phyloP scores from a whole-genome alignment of 1,140 invertebrate species.

The Nephila pilipes region DNA sequence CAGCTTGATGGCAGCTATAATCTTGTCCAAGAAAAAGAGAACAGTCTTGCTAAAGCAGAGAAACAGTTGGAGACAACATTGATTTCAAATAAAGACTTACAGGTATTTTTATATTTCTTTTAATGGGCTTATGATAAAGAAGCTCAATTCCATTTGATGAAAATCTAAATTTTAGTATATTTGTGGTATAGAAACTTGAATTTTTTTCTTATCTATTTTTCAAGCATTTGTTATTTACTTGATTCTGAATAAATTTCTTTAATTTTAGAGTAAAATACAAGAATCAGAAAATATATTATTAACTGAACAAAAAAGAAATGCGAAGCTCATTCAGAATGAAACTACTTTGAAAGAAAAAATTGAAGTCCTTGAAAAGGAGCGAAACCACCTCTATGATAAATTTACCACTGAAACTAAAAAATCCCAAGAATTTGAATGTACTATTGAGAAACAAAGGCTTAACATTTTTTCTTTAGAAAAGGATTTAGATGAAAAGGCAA shows the following conservation, averaged over 20 bases:
- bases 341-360: neutral
- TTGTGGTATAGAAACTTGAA: neutral
- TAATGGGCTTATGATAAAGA: neutral
- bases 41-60: neutral
- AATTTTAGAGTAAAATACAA: neutral
- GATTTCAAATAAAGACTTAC: neutral
- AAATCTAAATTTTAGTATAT: neutral
- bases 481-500: neutral
- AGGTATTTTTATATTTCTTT: slow-evolving; percentile 30
- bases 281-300: neutral
- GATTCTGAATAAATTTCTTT: neutral
- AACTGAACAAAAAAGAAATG: neutral
- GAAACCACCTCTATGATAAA: neutral
- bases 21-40: slow-evolving; percentile 43
- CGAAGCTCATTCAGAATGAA: neutral
- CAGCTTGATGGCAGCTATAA: slow-evolving; percentile 49
- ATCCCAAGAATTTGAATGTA: neutral
- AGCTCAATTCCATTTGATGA: neutral
- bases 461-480: neutral
- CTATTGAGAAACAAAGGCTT: neutral
- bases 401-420: slow-evolving; percentile 4
- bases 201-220: neutral
- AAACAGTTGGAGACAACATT: neutral
- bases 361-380: neutral
- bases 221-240: neutral